Evolutionary conservation across 64 coral and sea anemone species (phyloP).

Genomic region (Hydrozoanthus tunicans): DNA sequence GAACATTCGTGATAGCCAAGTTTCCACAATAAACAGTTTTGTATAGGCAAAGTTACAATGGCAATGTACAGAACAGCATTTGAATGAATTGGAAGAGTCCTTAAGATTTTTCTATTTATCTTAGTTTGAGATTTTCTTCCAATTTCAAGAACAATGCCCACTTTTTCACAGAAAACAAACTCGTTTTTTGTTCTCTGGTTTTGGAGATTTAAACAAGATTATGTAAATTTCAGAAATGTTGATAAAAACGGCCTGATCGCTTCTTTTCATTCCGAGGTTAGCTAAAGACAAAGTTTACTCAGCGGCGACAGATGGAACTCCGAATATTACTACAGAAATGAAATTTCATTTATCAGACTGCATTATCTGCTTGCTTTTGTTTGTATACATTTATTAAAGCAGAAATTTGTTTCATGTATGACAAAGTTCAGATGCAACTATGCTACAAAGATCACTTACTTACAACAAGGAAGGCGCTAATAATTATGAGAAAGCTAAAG

Average conservation of each 20-base stretch:
- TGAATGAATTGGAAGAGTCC: no score
- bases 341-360: no score
- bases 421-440: neutral
- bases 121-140: no score
- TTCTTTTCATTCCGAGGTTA: conserved; percentile 21
- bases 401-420: neutral
- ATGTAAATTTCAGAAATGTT: conserved; percentile 26
- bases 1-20: neutral
- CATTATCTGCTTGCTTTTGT: neutral
- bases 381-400: neutral
- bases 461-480: neutral
- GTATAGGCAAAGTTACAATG: neutral
- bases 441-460: neutral
- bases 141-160: neutral
- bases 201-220: conserved; percentile 8
- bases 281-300: conserved; percentile 17
- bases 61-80: no score
- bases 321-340: neutral
- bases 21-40: neutral
- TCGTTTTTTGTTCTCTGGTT: neutral
- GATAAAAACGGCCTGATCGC: neutral
- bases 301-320: neutral
- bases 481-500: neutral
- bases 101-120: no score
- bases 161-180: neutral